These are phyloP conservation scores for Pyrgus malvae DNA, from an alignment of 2,888 invertebrate species.

Conservation along the genomic window DNA sequence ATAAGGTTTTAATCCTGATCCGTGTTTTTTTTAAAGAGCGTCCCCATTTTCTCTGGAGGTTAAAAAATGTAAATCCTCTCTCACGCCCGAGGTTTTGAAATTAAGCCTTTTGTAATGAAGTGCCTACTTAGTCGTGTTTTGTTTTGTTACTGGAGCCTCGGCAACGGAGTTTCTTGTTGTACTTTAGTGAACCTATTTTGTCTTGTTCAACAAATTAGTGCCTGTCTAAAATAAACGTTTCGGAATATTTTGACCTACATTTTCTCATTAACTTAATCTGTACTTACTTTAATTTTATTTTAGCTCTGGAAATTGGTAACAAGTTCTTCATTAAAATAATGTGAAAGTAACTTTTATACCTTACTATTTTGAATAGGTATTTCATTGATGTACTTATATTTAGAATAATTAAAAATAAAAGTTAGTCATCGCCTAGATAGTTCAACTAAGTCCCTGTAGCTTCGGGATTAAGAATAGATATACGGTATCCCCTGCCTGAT, in stretches of 20 bases:
- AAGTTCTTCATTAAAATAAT: not conserved
- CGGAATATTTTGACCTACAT: not conserved
- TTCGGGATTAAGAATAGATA: too few species aligned
- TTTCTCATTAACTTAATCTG: not conserved
- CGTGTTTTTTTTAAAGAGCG: slow-evolving; percentile 42
- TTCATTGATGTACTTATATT: too few species aligned
- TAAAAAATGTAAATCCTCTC: slow-evolving; percentile 64
- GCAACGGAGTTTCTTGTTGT: slow-evolving; percentile 22
- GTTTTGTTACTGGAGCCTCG: slow-evolving; percentile 39
- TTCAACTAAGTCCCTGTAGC: too few species aligned
- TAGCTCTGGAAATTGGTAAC: not conserved
- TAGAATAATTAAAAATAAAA: too few species aligned
- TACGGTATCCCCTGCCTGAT: too few species aligned
- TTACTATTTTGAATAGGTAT: too few species aligned
- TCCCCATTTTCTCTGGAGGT: slow-evolving; percentile 48
- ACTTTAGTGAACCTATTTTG: slow-evolving; percentile 21
- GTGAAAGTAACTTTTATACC: too few species aligned
- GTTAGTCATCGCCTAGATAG: too few species aligned
- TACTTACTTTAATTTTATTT: not conserved
- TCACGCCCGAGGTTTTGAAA: slow-evolving; percentile 56
- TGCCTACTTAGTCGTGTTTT: slow-evolving; percentile 56
- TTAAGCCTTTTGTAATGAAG: slow-evolving; percentile 73
- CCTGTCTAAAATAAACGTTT: slow-evolving; percentile 6
- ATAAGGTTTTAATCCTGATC: slow-evolving; percentile 46
- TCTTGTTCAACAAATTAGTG: slow-evolving; percentile 21